Percentiles rank a stretch among this genome's conserved stretches.
phyloP scores from a whole-genome alignment of 2,797 vertebrate genomes.

The Acanthopagrus latus region DNA sequence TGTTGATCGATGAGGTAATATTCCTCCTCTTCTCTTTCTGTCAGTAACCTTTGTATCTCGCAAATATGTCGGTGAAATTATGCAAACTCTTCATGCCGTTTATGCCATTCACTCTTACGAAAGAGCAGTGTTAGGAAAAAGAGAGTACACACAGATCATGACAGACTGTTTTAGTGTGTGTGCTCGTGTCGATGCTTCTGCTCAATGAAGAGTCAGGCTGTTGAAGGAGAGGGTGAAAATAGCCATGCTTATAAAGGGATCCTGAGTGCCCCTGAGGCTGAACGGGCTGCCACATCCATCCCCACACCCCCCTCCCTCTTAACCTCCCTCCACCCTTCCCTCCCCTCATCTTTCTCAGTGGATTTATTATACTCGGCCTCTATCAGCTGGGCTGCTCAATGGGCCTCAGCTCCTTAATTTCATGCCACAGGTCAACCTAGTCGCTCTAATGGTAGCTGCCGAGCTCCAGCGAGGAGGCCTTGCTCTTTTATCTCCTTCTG shows the following conservation, averaged over 20 bases:
- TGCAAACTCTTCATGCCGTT: neutral
- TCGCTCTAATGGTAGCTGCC: conserved; percentile 62
- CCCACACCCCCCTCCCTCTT: conserved; percentile 26
- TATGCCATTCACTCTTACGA: conserved; percentile 11
- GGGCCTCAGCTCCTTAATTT: conserved; percentile 74
- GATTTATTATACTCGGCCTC: conserved; percentile 76
- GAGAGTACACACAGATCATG: conserved; percentile 1
- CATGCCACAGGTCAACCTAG: conserved; percentile 71
- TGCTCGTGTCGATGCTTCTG: conserved; percentile 28
- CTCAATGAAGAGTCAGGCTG: conserved; percentile 50
- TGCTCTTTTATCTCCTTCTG: conserved; percentile 46
- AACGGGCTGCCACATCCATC: conserved; percentile 62
- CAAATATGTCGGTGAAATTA: neutral
- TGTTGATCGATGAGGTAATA: too few relatives aligned
- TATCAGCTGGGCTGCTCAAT: conserved; percentile 67
- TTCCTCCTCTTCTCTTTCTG: neutral
- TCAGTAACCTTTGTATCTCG: neutral
- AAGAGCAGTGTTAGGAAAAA: conserved; percentile 13
- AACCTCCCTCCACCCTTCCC: conserved; percentile 35
- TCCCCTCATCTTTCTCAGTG: conserved; percentile 42
- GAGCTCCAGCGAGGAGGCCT: conserved; percentile 45
- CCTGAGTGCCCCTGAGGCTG: conserved; percentile 72
- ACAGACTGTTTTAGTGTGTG: conserved; percentile 16
- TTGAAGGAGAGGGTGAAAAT: conserved; percentile 63
- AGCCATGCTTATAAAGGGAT: conserved; percentile 74